These are phyloP conservation scores for Crotalus horridus DNA, from an alignment of 2,113 vertebrate genomes.

Conservation along the genomic window DNA sequence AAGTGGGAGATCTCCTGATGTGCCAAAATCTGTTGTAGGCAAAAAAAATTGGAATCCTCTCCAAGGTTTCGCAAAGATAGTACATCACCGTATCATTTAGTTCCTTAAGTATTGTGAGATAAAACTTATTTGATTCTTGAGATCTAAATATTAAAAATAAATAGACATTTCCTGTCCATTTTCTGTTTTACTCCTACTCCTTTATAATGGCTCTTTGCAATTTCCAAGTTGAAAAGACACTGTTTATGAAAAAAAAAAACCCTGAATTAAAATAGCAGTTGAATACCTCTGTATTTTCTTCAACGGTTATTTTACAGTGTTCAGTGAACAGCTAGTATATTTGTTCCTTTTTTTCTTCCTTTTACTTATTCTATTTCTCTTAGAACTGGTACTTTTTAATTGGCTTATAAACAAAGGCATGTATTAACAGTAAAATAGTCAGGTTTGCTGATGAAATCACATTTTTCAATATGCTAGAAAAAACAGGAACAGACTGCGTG, in stretches of 20 bases:
- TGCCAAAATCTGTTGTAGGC: neutral
- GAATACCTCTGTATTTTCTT: neutral
- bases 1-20: neutral
- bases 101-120: neutral
- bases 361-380: neutral
- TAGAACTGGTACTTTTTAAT: neutral
- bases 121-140: neutral
- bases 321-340: neutral
- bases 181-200: neutral
- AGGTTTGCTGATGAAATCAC: neutral
- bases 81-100: neutral
- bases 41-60: neutral
- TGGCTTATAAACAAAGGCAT: neutral
- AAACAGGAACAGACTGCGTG: neutral
- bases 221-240: neutral
- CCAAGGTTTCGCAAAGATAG: neutral
- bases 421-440: neutral
- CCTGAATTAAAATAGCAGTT: neutral
- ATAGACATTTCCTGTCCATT: neutral
- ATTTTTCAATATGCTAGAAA: neutral
- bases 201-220: neutral
- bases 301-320: neutral
- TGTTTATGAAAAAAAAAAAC: neutral
- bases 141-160: neutral
- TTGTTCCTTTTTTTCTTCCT: neutral